These are phyloP conservation scores for Zophobas atratus DNA, from an alignment of 1,140 invertebrate genomes.

Conservation along the genomic window DNA sequence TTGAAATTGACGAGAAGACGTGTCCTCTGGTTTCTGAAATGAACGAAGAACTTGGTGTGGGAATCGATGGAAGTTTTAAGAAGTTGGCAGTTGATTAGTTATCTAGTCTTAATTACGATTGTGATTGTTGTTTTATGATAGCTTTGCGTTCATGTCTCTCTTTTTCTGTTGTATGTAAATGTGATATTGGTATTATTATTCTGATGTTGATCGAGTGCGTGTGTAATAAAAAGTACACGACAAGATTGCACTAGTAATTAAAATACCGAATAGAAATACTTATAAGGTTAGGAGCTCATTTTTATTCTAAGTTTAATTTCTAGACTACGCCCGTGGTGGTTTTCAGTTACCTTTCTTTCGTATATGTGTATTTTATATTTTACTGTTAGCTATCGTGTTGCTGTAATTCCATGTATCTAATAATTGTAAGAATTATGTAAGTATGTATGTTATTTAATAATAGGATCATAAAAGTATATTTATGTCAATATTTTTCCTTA, in stretches of 20 bases:
- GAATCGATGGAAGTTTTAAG: constrained; percentile 83
- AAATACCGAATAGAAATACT: neutral
- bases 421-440: neutral
- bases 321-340: constrained; percentile 52
- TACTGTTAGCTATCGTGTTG: neutral
- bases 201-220: neutral
- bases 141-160: neutral
- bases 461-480: no score
- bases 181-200: constrained; percentile 29
- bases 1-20: constrained; percentile 77
- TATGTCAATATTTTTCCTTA: no score
- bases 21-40: constrained; percentile 75
- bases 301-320: constrained; percentile 17
- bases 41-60: constrained; percentile 77
- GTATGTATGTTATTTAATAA: neutral
- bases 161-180: constrained; percentile 27
- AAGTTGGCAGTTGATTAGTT: constrained; percentile 85
- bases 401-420: neutral
- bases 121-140: constrained; percentile 22
- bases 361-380: constrained; percentile 19
- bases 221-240: constrained; percentile 23
- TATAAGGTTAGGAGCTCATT: neutral
- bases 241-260: constrained; percentile 5
- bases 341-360: constrained; percentile 54
- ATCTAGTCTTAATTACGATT: constrained; percentile 28